A percentile compares a stretch with the other conserved stretches of the same genome.
phyloP scores from a whole-genome alignment of 2,797 vertebrate species.

The Benthosema pterotum region DNA sequence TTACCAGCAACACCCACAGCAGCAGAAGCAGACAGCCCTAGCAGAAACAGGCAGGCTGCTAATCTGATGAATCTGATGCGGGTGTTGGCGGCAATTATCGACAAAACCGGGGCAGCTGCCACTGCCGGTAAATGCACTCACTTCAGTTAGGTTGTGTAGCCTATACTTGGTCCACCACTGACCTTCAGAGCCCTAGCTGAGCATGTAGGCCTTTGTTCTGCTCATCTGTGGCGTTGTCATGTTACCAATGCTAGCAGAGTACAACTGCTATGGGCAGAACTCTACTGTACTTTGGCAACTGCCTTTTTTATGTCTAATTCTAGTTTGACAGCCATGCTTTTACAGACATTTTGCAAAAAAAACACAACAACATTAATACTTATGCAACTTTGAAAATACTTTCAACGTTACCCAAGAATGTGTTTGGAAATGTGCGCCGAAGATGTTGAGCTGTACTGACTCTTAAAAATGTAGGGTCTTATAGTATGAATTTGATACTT shows the following conservation, averaged over 20 bases:
- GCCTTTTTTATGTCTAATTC: conserved; percentile 61
- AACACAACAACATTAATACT: conserved; percentile 10
- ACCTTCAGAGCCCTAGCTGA: conserved; percentile 14
- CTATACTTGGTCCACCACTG: too few relatives aligned
- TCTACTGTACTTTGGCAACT: conserved; percentile 33
- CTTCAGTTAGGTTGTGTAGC: too few relatives aligned
- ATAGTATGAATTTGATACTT: conserved; percentile 46
- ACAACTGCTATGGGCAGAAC: conserved; percentile 24
- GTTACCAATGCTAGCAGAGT: conserved; percentile 27
- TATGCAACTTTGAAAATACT: conserved; percentile 56
- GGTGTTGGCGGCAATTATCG: too few relatives aligned
- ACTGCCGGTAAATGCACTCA: too few relatives aligned
- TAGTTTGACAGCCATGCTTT: conserved; percentile 63
- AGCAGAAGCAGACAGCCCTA: too few relatives aligned
- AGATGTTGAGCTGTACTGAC: conserved; percentile 29
- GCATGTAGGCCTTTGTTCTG: conserved; percentile 24
- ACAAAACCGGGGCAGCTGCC: too few relatives aligned
- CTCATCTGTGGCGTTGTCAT: conserved; percentile 17
- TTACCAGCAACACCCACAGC: too few relatives aligned
- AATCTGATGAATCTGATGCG: too few relatives aligned
- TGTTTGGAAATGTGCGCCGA: conserved; percentile 41
- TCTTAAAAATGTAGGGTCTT: conserved; percentile 14
- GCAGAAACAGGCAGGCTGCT: too few relatives aligned
- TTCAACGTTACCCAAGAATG: conserved; percentile 18
- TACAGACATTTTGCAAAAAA: conserved; percentile 63